A percentile compares a stretch with the other conserved stretches of the same genome.
Evolutionary conservation across 2,888 invertebrate genomes (phyloP).

Genomic region (Lucinisca nassula): DNA sequence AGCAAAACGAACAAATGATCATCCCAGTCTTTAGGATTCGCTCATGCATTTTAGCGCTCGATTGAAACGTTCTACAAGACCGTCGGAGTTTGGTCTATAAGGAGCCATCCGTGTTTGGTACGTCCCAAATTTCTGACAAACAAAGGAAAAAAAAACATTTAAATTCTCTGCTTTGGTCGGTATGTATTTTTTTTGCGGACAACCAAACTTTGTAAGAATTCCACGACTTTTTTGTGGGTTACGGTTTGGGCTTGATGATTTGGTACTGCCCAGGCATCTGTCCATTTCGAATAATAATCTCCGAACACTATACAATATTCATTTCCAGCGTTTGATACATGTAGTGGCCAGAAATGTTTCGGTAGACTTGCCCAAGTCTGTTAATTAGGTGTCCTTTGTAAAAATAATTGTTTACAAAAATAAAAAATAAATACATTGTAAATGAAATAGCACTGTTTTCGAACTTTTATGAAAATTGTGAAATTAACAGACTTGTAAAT

Average conservation of each 20-base stretch:
- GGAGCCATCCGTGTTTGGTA: constrained; percentile 48
- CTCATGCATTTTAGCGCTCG: constrained; percentile 39
- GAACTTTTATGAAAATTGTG: no score
- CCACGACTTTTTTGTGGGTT: constrained; percentile 8
- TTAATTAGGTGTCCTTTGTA: no score
- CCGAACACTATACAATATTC: constrained; percentile 31
- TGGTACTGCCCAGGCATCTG: constrained; percentile 27
- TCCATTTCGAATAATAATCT: constrained; percentile 37
- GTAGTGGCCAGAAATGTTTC: no score
- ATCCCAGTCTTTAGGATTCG: constrained; percentile 54
- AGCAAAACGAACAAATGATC: constrained; percentile 44
- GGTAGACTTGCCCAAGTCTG: no score
- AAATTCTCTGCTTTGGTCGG: constrained; percentile 45
- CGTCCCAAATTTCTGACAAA: constrained; percentile 28
- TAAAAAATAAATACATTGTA: no score
- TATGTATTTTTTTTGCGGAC: constrained; percentile 31
- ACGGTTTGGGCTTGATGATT: constrained; percentile 29
- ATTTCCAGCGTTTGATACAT: constrained; percentile 25
- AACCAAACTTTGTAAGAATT: constrained; percentile 39
- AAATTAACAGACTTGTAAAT: no score
- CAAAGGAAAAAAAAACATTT: constrained; percentile 25
- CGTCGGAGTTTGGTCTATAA: constrained; percentile 47
- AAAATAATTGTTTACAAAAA: no score
- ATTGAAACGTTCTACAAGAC: constrained; percentile 51
- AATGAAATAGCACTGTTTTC: no score